These are phyloP conservation scores for Caenorhabditis wallacei DNA, from an alignment of 2,888 invertebrate genomes.

Conservation along the genomic window DNA sequence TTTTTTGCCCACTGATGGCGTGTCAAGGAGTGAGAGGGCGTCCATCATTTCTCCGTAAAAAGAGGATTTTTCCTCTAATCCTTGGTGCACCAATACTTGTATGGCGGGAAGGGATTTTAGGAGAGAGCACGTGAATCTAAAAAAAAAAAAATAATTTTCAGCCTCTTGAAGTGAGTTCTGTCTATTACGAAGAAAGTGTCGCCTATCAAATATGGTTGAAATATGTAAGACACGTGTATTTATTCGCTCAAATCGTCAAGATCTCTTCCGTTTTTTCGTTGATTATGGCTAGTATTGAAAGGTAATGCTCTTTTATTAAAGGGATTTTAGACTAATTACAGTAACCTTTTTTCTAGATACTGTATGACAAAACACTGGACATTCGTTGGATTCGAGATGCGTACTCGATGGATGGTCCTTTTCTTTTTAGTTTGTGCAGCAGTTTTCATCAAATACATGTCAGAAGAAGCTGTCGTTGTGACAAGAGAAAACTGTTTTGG, in stretches of 20 bases:
- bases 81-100: constrained; percentile 27
- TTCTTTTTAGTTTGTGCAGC: constrained; percentile 68
- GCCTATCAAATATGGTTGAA: constrained; percentile 77
- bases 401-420: constrained; percentile 81
- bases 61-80: constrained; percentile 22
- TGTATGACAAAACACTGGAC: constrained; percentile 82
- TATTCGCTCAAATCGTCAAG: constrained; percentile 81
- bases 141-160: constrained; percentile 52
- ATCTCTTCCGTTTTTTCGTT: constrained; percentile 81
- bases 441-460: constrained; percentile 78
- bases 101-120: background rate
- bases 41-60: constrained; percentile 29
- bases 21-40: constrained; percentile 31
- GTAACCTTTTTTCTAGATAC: constrained; percentile 63
- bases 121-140: constrained; percentile 10
- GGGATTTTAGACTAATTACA: too few relatives aligned
- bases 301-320: constrained; percentile 61
- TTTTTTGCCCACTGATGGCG: constrained; percentile 19
- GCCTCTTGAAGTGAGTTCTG: constrained; percentile 79
- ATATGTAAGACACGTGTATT: constrained; percentile 67
- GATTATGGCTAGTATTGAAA: constrained; percentile 81
- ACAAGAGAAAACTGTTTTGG: constrained; percentile 68
- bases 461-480: constrained; percentile 71
- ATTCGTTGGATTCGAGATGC: constrained; percentile 80
- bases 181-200: constrained; percentile 73